A percentile compares a stretch with the other conserved stretches of the same genome.
Conservation (phyloP, 2,888 invertebrate species). For the Xestia rhomboidea region DNA sequence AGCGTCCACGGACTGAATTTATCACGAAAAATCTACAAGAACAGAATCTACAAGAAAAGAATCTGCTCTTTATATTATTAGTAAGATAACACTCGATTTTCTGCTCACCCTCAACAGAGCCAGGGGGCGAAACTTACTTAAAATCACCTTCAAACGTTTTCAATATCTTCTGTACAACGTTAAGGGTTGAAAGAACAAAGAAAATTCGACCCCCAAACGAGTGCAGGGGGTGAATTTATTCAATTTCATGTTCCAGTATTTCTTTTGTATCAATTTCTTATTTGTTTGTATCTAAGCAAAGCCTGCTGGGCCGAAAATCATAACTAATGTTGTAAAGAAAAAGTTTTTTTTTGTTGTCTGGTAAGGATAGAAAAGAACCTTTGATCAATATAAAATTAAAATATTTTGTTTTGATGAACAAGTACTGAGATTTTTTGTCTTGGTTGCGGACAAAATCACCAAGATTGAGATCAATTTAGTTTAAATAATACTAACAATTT, state of each 20-base stretch:
- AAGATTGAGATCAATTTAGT: neutral
- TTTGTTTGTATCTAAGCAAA: slow-evolving; percentile 48
- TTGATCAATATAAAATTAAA: slow-evolving; percentile 26
- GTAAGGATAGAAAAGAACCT: neutral
- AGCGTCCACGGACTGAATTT: neutral
- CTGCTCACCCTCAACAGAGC: slow-evolving; percentile 1
- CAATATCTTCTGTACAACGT: slow-evolving; percentile 45
- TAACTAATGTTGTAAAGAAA: slow-evolving; percentile 50
- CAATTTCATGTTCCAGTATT: slow-evolving; percentile 63
- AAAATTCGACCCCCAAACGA: slow-evolving; percentile 51
- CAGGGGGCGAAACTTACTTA: slow-evolving; percentile 53
- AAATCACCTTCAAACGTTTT: slow-evolving; percentile 62
- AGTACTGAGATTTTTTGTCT: neutral
- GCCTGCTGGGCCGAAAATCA: slow-evolving; percentile 55
- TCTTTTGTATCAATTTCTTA: slow-evolving; percentile 64
- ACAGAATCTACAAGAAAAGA: slow-evolving; percentile 1
- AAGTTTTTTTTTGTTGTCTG: slow-evolving; percentile 21
- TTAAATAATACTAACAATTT: too few relatives aligned
- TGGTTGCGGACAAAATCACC: neutral
- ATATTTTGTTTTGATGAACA: slow-evolving; percentile 17
- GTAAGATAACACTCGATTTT: slow-evolving; percentile 41
- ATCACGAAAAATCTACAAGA: neutral
- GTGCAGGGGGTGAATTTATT: slow-evolving; percentile 63
- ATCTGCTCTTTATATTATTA: slow-evolving; percentile 25
- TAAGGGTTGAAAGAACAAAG: slow-evolving; percentile 65